phyloP scores from a whole-genome alignment of 35 echinoderm and acorn worm genomes.

The Diadema setosum region DNA sequence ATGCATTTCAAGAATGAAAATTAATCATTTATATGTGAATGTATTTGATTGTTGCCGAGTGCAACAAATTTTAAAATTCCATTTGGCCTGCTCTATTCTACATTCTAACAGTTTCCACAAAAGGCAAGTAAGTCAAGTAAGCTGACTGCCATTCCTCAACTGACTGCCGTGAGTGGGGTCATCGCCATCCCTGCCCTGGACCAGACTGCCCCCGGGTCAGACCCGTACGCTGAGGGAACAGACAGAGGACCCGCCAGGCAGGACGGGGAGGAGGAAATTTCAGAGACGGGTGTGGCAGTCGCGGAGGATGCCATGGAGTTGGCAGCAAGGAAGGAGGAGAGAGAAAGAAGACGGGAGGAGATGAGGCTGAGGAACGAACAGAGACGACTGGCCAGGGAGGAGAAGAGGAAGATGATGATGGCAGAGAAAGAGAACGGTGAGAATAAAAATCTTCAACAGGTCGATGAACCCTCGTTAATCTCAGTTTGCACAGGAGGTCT shows the following conservation, averaged over 20 bases:
- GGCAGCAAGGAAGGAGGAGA: not conserved
- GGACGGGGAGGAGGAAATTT: not conserved
- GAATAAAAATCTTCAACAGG: too few relatives aligned
- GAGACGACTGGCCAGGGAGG: constrained; percentile 69
- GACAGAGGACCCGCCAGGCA: not conserved
- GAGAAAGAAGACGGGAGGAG: constrained; percentile 69
- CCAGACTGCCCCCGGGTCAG: not conserved
- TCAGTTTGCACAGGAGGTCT: too few relatives aligned
- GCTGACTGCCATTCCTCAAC: constrained; percentile 3
- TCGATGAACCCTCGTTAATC: too few relatives aligned
- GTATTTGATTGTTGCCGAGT: not conserved
- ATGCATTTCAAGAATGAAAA: not conserved
- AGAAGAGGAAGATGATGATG: constrained; percentile 38
- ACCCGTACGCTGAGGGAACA: not conserved
- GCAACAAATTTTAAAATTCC: too few relatives aligned
- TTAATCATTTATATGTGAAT: not conserved
- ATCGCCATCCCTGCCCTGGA: constrained; percentile 72
- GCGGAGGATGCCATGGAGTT: not conserved
- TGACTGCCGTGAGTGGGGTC: constrained; percentile 95
- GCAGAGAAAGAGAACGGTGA: constrained; percentile 24
- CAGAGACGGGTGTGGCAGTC: not conserved
- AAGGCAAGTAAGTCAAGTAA: constrained; percentile 21
- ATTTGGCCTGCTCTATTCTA: too few relatives aligned
- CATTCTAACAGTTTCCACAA: constrained; percentile 68
- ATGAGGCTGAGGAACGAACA: constrained; percentile 80